Conservation (phyloP, 2,888 invertebrate species). For the Sarcophaga carnaria region DNA sequence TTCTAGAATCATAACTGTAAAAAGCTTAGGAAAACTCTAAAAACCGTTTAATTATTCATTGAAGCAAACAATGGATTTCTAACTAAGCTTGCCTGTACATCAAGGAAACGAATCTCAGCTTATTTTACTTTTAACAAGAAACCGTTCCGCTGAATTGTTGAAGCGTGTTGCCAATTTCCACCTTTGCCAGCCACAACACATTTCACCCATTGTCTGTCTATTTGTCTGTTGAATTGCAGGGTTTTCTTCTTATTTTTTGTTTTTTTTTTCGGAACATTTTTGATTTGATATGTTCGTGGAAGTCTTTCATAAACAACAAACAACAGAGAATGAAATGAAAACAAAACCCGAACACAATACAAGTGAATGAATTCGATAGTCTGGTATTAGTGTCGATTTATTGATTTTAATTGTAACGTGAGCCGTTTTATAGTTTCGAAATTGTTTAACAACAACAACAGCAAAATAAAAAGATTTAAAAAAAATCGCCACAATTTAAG, state of each 20-base stretch:
- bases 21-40: no score
- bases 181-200: not conserved
- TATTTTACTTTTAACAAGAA: no score
- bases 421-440: slow-evolving; percentile 78
- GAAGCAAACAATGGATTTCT: no score
- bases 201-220: not conserved
- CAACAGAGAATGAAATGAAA: slow-evolving; percentile 23
- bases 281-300: slow-evolving; percentile 67
- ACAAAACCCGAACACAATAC: slow-evolving; percentile 17
- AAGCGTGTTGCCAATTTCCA: no score
- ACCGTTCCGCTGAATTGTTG: no score
- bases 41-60: no score
- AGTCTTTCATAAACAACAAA: slow-evolving; percentile 58
- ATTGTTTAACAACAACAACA: slow-evolving; percentile 36
- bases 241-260: slow-evolving; percentile 10
- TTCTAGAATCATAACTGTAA: no score
- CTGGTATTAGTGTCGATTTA: slow-evolving; percentile 73
- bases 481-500: slow-evolving; percentile 22
- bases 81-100: no score
- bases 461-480: not conserved
- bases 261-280: slow-evolving; percentile 37
- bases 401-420: slow-evolving; percentile 80
- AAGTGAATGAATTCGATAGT: slow-evolving; percentile 63
- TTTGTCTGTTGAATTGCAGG: not conserved
- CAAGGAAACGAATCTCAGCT: no score